Evolutionary conservation across 2,888 invertebrate species (phyloP).

Genomic region (Bembecia ichneumoniformis): DNA sequence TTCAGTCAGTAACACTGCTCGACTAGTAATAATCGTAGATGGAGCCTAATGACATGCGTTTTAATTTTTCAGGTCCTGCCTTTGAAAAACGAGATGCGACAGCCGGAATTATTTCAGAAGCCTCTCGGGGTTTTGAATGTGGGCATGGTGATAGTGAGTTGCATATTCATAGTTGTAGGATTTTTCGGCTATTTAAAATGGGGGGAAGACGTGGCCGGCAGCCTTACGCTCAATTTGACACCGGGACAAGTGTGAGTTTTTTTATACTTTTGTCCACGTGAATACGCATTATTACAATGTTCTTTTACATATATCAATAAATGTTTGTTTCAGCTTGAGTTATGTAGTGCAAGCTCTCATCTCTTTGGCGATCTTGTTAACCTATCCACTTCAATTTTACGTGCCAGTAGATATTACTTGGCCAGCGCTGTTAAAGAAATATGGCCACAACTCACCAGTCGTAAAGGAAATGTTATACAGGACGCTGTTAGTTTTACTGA

Average conservation of each 20-base stretch:
- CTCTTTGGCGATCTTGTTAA: constrained; percentile 87
- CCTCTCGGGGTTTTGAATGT: constrained; percentile 89
- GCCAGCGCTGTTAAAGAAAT: constrained; percentile 75
- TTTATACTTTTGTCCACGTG: not conserved
- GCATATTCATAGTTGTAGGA: constrained; percentile 85
- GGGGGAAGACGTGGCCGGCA: constrained; percentile 85
- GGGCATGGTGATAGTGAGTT: constrained; percentile 86
- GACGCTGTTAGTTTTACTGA: constrained; percentile 80
- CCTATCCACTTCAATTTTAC: constrained; percentile 95
- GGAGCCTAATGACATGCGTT: no score
- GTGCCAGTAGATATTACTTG: constrained; percentile 93
- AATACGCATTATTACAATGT: not conserved
- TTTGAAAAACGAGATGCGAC: constrained; percentile 91
- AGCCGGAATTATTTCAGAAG: constrained; percentile 82
- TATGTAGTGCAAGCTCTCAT: constrained; percentile 88
- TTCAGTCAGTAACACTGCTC: no score
- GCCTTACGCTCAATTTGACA: constrained; percentile 90
- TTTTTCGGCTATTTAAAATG: constrained; percentile 91
- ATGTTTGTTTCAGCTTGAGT: constrained; percentile 74
- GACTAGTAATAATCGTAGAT: no score
- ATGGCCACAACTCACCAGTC: constrained; percentile 71
- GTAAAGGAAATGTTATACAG: constrained; percentile 80
- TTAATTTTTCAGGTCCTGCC: constrained; percentile 83
- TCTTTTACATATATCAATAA: not conserved
- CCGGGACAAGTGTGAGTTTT: constrained; percentile 67